Percentiles rank a stretch among this genome's conserved stretches.
phyloP scores from a whole-genome alignment of 1,140 invertebrate genomes.

The Gonatopus flavifemur region DNA sequence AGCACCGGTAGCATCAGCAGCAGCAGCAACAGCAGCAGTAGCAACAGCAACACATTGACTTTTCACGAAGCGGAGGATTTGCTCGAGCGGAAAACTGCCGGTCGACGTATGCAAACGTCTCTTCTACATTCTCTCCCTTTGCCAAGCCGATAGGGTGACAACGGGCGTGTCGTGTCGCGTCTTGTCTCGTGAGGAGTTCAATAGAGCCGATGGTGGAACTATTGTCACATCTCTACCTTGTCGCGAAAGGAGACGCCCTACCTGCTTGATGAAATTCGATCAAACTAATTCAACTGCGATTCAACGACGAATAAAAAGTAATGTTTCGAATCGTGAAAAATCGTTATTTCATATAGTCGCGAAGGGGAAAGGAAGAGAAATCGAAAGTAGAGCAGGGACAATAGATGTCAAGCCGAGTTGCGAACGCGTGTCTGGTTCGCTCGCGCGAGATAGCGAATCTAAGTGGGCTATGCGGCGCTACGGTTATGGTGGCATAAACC shows the following conservation, averaged over 20 bases:
- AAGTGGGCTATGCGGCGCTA: slow-evolving; percentile 58
- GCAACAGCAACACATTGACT: no score
- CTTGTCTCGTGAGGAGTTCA: no score
- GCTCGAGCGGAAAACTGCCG: slow-evolving; percentile 56
- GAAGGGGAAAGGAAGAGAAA: no score
- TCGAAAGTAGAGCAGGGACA: slow-evolving; percentile 42
- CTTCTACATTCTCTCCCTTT: slow-evolving; percentile 40
- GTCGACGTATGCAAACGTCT: slow-evolving; percentile 58
- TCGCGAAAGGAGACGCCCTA: no score
- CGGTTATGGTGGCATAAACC: slow-evolving; percentile 58
- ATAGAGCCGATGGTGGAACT: slow-evolving; percentile 30
- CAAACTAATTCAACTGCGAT: no score
- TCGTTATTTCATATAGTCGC: neutral
- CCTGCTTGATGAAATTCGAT: no score
- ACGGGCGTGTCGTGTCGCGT: slow-evolving; percentile 48
- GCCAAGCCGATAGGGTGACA: slow-evolving; percentile 56
- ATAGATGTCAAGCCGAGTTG: slow-evolving; percentile 48
- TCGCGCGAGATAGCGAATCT: slow-evolving; percentile 57
- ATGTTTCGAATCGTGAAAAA: no score
- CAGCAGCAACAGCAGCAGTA: no score
- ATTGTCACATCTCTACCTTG: slow-evolving; percentile 43
- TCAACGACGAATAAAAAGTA: no score
- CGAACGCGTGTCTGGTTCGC: slow-evolving; percentile 27
- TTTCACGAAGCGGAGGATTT: slow-evolving; percentile 43
- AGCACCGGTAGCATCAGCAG: no score